Percentiles rank a stretch among this genome's conserved stretches.
Conservation (phyloP, 2,797 vertebrate species). For the Cynodonichthys magdalenae region DNA sequence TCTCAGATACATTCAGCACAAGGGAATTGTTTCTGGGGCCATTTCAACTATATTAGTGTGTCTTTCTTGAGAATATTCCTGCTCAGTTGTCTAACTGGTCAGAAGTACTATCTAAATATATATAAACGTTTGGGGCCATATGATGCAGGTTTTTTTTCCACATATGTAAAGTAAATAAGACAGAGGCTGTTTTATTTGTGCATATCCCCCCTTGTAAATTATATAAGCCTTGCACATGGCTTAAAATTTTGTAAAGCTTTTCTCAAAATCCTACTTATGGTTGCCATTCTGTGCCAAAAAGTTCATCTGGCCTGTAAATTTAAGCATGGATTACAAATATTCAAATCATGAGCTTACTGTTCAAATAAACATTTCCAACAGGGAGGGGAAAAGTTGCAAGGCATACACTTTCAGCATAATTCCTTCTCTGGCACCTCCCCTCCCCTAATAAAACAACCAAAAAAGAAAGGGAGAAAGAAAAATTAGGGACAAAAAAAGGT, state of each 20-base stretch:
- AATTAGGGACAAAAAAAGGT: constrained; percentile 20
- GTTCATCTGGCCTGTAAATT: constrained; percentile 91
- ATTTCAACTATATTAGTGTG: constrained; percentile 40
- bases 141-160: constrained; percentile 59
- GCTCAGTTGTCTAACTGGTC: constrained; percentile 40
- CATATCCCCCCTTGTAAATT: constrained; percentile 78
- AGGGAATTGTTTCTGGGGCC: constrained; percentile 73
- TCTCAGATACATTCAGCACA: constrained; percentile 88
- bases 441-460: constrained; percentile 74
- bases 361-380: constrained; percentile 90
- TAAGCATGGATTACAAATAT: constrained; percentile 91
- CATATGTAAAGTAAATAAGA: constrained; percentile 81
- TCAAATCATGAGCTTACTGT: constrained; percentile 91
- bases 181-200: constrained; percentile 76
- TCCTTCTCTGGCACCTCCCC: constrained; percentile 81
- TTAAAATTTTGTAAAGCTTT: constrained; percentile 90
- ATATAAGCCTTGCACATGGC: constrained; percentile 89
- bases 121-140: constrained; percentile 69
- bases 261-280: constrained; percentile 89
- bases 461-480: constrained; percentile 27
- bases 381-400: constrained; percentile 86
- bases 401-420: constrained; percentile 88
- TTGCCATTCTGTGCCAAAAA: constrained; percentile 88
- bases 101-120: constrained; percentile 22
- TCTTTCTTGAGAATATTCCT: constrained; percentile 10